Evolutionary conservation across 2,113 vertebrate genomes (phyloP), one percentile per base, ranked within the genome.

Genomic region (Diadophis punctatus): DNA sequence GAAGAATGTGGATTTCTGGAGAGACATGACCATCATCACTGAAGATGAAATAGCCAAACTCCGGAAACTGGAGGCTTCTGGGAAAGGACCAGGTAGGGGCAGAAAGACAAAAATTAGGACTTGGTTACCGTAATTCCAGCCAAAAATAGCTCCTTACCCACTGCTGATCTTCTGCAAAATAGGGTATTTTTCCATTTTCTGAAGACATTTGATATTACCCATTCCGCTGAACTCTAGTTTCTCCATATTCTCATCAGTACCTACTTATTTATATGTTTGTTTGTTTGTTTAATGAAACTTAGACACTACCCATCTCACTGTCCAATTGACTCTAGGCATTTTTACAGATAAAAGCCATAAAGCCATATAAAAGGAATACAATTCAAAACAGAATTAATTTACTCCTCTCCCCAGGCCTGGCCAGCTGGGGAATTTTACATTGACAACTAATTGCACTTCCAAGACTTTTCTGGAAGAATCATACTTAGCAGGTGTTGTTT

Each of bases 1-100:
- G 16, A 99, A 99, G 96, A 99, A 99, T 0, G 98, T 98, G 34
- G 99, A 99, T 95, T 99, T 99, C 95, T 99, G 99, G 99, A 98
- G 99, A 88, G 99, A 99, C 96, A 99, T 99, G 99, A 99, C 99
- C 0, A 98, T 98, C 93, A 99, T 99, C 95, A 99, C 99, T 0
- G 99, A 99, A 94, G 99, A 99, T 0, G 99, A 99, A 96, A 99
- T 99, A 94, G 97, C 98, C 96, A 99, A 99, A 94, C 98, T 99
- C 8, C 98, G 98, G 88, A 99, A 99, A 93, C 97, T 99, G 90
- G 99, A 99, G 94, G 98, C 98, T 1, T 98, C 98, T 0, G 98
- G 98, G 91, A 99, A 99, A 96, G 99, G 99, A n/a, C 99, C 99
- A 87, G 99, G 99, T 99, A 94, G 94, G 39, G 7, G 3, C 1